A percentile compares a stretch with the other conserved stretches of the same genome.
These are phyloP conservation scores for Leguminivora glycinivorella DNA, from an alignment of 1,140 invertebrate genomes.

Conservation along the genomic window DNA sequence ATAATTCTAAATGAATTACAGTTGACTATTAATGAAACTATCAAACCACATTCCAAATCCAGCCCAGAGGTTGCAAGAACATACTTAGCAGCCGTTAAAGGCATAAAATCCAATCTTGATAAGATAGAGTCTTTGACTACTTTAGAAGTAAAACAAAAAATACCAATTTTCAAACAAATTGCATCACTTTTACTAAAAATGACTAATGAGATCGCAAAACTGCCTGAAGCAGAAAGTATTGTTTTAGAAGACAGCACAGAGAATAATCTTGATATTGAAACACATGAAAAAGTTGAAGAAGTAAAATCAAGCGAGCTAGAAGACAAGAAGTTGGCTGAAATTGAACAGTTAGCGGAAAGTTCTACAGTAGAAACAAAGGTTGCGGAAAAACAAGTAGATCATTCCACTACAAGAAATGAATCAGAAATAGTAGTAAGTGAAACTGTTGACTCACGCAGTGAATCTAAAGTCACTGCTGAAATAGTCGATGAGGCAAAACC, in stretches of 20 bases:
- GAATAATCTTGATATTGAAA: background rate
- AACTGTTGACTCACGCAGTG: background rate
- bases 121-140: constrained; percentile 48
- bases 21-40: constrained; percentile 40
- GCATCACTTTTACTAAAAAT: constrained; percentile 42
- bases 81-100: constrained; percentile 36
- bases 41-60: constrained; percentile 37
- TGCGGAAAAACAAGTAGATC: background rate
- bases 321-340: background rate
- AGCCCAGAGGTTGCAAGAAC: constrained; percentile 33
- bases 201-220: background rate
- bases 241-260: background rate
- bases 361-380: background rate
- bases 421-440: background rate
- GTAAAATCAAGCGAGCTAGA: background rate
- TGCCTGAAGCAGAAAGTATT: background rate
- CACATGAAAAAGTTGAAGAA: background rate
- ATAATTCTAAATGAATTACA: constrained; percentile 59
- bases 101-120: constrained; percentile 41
- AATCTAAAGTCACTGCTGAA: background rate
- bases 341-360: background rate
- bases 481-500: background rate
- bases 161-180: constrained; percentile 64
- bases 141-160: constrained; percentile 69
- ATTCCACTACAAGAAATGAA: background rate